A percentile compares a stretch with the other conserved stretches of the same genome.
phyloP scores from a whole-genome alignment of 2,888 invertebrate genomes.

The Desoria tigrina region DNA sequence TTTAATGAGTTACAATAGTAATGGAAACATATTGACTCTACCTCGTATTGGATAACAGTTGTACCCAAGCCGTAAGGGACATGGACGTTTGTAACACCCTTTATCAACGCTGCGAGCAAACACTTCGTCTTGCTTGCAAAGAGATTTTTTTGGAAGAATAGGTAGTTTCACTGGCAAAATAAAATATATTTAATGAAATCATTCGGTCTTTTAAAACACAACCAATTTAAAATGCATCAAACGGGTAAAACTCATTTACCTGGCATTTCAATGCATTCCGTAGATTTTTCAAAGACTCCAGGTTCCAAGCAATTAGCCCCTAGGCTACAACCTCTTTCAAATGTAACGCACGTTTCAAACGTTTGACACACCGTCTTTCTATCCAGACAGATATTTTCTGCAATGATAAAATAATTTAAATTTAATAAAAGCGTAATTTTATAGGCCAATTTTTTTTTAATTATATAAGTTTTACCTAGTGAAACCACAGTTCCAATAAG shows the following conservation, averaged over 20 bases:
- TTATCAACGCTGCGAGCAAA: conserved; percentile 19
- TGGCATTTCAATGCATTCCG: background rate
- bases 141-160: background rate
- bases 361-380: background rate
- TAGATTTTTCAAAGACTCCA: conserved; percentile 1
- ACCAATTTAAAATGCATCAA: no score
- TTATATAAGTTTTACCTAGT: no score
- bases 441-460: no score
- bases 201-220: no score
- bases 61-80: conserved; percentile 16
- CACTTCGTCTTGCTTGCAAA: conserved; percentile 20
- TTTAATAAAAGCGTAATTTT: no score
- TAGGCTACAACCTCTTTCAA: conserved; percentile 19
- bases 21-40: no score
- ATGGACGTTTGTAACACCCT: conserved; percentile 3
- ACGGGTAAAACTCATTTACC: background rate
- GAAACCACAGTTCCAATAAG: no score
- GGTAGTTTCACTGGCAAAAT: background rate
- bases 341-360: conserved; percentile 19
- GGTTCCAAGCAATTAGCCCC: conserved; percentile 17
- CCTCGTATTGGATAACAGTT: conserved; percentile 22
- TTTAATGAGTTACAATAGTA: background rate
- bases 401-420: no score
- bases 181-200: no score
- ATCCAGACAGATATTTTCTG: background rate